Conservation (phyloP, 1,140 invertebrate species). For the Pachypeltis micranthus region DNA sequence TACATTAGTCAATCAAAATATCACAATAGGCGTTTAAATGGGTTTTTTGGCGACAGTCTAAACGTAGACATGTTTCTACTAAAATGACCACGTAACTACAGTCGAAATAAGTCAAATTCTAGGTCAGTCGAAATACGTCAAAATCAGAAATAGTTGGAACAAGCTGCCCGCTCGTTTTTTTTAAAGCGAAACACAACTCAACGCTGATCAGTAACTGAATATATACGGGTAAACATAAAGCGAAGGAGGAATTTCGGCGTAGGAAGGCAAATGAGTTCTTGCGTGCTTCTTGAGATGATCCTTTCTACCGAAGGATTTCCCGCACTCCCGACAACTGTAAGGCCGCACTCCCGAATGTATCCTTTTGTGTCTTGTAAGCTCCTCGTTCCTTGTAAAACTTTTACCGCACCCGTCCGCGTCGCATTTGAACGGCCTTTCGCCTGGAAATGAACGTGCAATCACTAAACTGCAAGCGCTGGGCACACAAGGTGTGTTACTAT, state of each 20-base stretch:
- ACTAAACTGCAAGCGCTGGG: no score
- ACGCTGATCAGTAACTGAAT: slow-evolving; percentile 19
- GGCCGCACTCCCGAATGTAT: slow-evolving; percentile 78
- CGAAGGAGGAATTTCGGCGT: slow-evolving; percentile 5
- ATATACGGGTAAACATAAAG: slow-evolving; percentile 23
- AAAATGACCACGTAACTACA: background rate
- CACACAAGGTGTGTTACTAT: no score
- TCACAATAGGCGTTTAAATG: no score
- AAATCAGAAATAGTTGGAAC: background rate
- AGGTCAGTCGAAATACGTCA: background rate
- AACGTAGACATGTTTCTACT: background rate
- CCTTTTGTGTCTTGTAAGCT: slow-evolving; percentile 77
- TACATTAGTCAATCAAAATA: no score
- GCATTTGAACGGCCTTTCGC: slow-evolving; percentile 76
- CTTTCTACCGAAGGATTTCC: slow-evolving; percentile 77
- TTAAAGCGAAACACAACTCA: background rate
- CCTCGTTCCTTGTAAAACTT: slow-evolving; percentile 85
- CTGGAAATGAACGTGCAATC: slow-evolving; percentile 40
- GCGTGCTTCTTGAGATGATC: slow-evolving; percentile 78
- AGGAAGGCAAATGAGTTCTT: slow-evolving; percentile 46
- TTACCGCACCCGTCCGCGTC: slow-evolving; percentile 72
- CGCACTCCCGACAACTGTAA: slow-evolving; percentile 63
- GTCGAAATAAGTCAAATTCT: background rate
- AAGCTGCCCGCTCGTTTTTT: background rate
- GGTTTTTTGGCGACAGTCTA: background rate